phyloP scores from a whole-genome alignment of 2,797 vertebrate genomes.

The Champsocephalus esox region DNA sequence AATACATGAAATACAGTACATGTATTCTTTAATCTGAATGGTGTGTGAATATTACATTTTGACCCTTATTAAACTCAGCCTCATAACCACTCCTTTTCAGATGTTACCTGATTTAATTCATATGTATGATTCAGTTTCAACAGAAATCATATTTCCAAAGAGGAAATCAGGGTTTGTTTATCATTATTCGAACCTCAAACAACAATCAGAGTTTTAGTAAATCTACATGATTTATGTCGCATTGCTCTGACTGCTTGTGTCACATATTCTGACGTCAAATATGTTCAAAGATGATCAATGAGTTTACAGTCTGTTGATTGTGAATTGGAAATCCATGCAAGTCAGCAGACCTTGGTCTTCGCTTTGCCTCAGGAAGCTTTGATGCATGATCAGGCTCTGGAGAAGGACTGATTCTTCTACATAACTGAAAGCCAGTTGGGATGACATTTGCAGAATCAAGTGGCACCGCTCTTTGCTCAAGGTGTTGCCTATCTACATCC shows the following conservation, averaged over 20 bases:
- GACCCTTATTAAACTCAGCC: too few relatives aligned
- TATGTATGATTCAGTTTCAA: background rate
- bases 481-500: constrained; percentile 30
- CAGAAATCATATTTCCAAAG: constrained; percentile 20
- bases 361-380: constrained; percentile 50
- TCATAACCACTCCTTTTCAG: constrained; percentile 29
- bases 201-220: background rate
- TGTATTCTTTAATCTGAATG: constrained; percentile 33
- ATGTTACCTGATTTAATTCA: constrained; percentile 21
- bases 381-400: constrained; percentile 56
- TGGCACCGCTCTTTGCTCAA: constrained; percentile 21
- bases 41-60: constrained; percentile 21
- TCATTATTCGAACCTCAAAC: background rate
- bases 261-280: constrained; percentile 35
- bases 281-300: constrained; percentile 27
- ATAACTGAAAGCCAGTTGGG: constrained; percentile 46
- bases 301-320: constrained; percentile 40
- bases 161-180: background rate
- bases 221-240: background rate
- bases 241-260: constrained; percentile 11
- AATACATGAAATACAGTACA: constrained; percentile 2
- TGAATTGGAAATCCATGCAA: constrained; percentile 50
- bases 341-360: constrained; percentile 60
- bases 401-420: constrained; percentile 49
- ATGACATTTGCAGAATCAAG: constrained; percentile 50